These are phyloP conservation scores for Aricia agestis DNA, from an alignment of 1,140 invertebrate species.

Conservation along the genomic window DNA sequence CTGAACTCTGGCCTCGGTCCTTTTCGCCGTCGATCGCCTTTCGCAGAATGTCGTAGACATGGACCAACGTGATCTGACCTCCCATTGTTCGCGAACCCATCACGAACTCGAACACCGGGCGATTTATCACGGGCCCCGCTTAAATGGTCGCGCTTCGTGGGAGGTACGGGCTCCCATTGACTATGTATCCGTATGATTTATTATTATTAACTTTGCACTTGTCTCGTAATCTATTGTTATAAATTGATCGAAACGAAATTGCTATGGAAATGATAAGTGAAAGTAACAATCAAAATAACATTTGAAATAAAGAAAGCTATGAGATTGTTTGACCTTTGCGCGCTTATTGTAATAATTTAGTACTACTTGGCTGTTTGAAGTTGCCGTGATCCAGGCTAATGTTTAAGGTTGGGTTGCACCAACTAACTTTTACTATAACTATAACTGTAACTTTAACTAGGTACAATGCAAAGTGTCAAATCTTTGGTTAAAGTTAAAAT, in stretches of 20 bases:
- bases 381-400: background rate
- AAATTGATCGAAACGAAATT: slow-evolving; percentile 35
- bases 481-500: too few species aligned
- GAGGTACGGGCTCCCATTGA: slow-evolving; percentile 32
- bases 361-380: background rate
- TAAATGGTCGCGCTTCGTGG: slow-evolving; percentile 33
- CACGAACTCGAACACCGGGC: slow-evolving; percentile 17
- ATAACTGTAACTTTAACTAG: too few species aligned
- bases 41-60: slow-evolving; percentile 25
- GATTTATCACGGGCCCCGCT: slow-evolving; percentile 30
- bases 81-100: slow-evolving; percentile 15
- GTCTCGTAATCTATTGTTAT: slow-evolving; percentile 25
- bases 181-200: slow-evolving; percentile 38
- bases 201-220: slow-evolving; percentile 42
- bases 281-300: slow-evolving; percentile 25
- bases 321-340: background rate
- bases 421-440: too few species aligned
- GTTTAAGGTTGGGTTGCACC: too few species aligned
- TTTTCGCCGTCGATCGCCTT: slow-evolving; percentile 31
- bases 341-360: background rate
- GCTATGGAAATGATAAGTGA: slow-evolving; percentile 31
- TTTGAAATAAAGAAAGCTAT: slow-evolving; percentile 13
- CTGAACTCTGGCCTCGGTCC: slow-evolving; percentile 41
- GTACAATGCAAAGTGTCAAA: too few species aligned
- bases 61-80: slow-evolving; percentile 9